Conservation (phyloP, 2,113 vertebrate species). For the Rhipidura dahli region DNA sequence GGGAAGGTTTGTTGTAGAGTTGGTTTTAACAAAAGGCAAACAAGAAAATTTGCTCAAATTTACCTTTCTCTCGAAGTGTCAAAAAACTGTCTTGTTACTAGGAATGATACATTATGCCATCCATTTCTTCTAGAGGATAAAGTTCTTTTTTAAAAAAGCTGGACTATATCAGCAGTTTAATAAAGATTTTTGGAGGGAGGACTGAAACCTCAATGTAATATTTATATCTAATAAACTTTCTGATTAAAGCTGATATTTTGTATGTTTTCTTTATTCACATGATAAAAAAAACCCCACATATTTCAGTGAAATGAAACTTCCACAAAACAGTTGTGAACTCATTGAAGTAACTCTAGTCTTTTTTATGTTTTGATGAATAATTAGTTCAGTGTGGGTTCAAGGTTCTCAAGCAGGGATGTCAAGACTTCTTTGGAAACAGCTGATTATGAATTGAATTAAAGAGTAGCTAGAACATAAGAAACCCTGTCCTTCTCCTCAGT, state of each 20-base stretch:
- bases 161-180: background rate
- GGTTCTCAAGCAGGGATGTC: background rate
- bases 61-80: background rate
- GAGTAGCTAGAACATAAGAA: background rate
- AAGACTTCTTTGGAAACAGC: background rate
- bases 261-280: background rate
- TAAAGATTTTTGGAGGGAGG: background rate
- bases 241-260: background rate
- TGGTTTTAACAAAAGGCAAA: background rate
- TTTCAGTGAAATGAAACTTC: background rate
- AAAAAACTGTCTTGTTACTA: background rate
- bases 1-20: background rate
- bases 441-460: background rate
- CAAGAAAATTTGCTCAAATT: background rate
- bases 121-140: background rate
- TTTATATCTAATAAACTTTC: background rate
- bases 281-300: background rate
- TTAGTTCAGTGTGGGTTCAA: background rate
- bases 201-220: background rate
- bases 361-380: background rate
- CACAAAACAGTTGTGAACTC: background rate
- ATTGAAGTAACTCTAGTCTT: background rate
- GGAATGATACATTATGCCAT: background rate
- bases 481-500: background rate
- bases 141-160: background rate